Evolutionary conservation across 2,888 invertebrate species (phyloP), one percentile per base, ranked within the genome.

Genomic region (Nysson spinosus): DNA sequence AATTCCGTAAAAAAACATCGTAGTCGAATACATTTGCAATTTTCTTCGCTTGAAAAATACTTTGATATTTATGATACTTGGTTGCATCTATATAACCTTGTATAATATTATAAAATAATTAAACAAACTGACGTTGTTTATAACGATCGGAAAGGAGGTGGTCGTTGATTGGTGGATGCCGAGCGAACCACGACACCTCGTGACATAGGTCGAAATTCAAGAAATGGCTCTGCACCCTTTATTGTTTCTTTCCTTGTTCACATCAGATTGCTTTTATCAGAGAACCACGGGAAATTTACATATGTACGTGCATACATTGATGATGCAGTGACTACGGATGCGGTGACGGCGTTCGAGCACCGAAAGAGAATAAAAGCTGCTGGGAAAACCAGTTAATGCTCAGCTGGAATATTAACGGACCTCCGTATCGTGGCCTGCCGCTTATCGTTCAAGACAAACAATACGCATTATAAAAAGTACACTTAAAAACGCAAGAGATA

Each of bases 81-180:
- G 4, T n/a, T 20, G 3, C 0, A 2, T 1, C 9, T 7, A 0
- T 4, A 4, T 24, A 5, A n/a, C 37, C 2, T 4, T 7, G 4
- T 35, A 58, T 20, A 34, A 32, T 26, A 4, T 5, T 0, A 7
- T 22, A 4, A 35, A 20, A 30, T 49, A 1, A 5, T 32, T 7
- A 28, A 58, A 62, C 28, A 49, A 67, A 40, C 51, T 50, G 24
- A 37, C 26, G 49, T 74, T 74, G 69, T 68, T 72, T 58, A 63
- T 81, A 81, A 81, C 79, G 80, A 81, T 81, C 80, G 71, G 56
- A 40, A 58, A 35, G 39, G 49, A 56, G 24, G 39, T 42, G 49
- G 37, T 16, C 22, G 37, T 37, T 43, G 58, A 79, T 80, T 80
- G 80, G 80, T 61, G 28, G 63, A 49, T 11, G 35, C 42, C 22